Base-by-base conservation (phyloP, 2,888 invertebrate species). In the Acanthosepion lycidas region DNA sequence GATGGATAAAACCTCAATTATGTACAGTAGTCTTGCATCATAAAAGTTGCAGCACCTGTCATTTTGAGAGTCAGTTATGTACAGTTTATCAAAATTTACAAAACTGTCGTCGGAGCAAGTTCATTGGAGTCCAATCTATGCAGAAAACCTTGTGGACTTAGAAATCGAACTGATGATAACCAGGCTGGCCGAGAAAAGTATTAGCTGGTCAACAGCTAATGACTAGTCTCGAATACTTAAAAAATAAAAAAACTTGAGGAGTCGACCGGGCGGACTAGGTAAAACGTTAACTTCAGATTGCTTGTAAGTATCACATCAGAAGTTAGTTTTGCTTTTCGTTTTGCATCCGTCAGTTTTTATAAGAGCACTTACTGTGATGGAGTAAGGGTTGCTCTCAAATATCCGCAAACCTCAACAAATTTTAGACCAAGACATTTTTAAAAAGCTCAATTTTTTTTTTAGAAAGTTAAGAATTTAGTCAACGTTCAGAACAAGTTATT, bases 11-110 rank as follows among this genome's bases (percentile, higher is more conserved):
- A 93, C 93, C 53, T 53, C 93, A 93, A 93, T 93, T 93, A 93
- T 93, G 51, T 93, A 93, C 93, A 93, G 93, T 93, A 93, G 93
- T 93, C 93, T 93, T 93, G 93, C 93, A 93, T 93, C 93, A 93
- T 93, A 51, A 53, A 53, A 93, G 93, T 93, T 93, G 93, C 93
- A 93, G 93, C 93, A 93, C 93, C 93, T 93, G 93, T 93, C 51
- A 93, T 49, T 93, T n/a, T 51, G 93, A 51, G 51, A 51, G 51
- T 93, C n/a, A 28, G n/a, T 78, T 93, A 93, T 93, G 93, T 93
- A 93, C 93, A 93, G 93, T 93, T 93, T 93, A 93, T 93, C 93
- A 93, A 93, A 93, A 93, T 93, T 93, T 93, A 93, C 93, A 93
- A 93, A 93, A 93, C 53, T 93, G 93, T 93, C 93, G 93, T 93